phyloP scores from a whole-genome alignment of 2,113 vertebrate species.

The Danionella cerebrum region DNA sequence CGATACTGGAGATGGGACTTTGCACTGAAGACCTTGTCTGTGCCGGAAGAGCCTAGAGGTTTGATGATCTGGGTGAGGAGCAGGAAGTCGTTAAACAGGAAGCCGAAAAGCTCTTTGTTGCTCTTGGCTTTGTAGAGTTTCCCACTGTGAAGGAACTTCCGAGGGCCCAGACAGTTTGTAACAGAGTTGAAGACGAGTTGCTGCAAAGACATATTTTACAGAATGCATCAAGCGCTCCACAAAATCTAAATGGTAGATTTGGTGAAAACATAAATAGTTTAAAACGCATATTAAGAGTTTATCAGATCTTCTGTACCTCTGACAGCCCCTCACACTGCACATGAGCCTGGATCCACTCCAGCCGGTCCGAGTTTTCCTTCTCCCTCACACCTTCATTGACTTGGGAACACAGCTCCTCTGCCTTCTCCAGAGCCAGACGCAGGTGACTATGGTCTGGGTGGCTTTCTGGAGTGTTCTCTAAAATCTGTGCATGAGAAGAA shows the following conservation, averaged over 20 bases:
- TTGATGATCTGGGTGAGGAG: conserved; percentile 94
- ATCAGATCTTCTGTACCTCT: conserved; percentile 67
- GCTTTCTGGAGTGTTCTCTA: conserved; percentile 93
- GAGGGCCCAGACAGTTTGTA: conserved; percentile 95
- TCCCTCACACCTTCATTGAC: conserved; percentile 96
- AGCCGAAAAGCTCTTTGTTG: conserved; percentile 96
- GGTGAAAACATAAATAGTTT: background rate
- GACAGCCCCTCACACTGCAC: conserved; percentile 95
- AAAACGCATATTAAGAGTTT: background rate
- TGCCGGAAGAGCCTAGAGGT: conserved; percentile 84
- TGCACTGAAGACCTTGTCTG: conserved; percentile 93
- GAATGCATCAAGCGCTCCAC: too few species aligned
- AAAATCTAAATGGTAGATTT: too few species aligned
- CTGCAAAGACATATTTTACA: conserved; percentile 54
- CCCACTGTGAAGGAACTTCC: conserved; percentile 98
- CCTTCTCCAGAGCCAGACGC: conserved; percentile 91
- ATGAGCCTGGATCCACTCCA: conserved; percentile 98
- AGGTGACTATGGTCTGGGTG: conserved; percentile 95
- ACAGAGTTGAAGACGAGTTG: conserved; percentile 99
- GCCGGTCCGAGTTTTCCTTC: conserved; percentile 95
- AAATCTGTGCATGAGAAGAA: conserved; percentile 63
- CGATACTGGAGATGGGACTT: conserved; percentile 97
- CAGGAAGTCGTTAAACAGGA: conserved; percentile 98
- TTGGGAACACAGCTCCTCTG: conserved; percentile 94
- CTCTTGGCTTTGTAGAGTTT: conserved; percentile 98